These are phyloP conservation scores for Leptopilina clavipes DNA, from an alignment of 1,140 invertebrate genomes.

Conservation along the genomic window DNA sequence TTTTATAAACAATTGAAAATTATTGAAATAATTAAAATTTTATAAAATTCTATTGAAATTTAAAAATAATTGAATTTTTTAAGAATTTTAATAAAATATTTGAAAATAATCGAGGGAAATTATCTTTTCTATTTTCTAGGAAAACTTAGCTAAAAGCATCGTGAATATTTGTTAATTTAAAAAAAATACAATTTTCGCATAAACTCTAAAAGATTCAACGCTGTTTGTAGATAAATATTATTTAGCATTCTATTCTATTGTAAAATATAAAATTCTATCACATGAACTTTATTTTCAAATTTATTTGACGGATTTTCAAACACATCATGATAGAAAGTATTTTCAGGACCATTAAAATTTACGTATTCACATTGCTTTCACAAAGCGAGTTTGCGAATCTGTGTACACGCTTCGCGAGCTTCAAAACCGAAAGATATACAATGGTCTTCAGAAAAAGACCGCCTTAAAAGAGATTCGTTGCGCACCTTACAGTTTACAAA, in stretches of 20 bases:
- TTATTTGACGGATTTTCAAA: background rate
- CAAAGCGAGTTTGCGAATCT: constrained; percentile 5
- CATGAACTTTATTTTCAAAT: background rate
- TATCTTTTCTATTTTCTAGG: no score
- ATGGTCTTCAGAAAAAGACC: background rate
- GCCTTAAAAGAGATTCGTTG: background rate
- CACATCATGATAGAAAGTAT: background rate
- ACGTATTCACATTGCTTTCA: constrained; percentile 13
- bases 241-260: background rate
- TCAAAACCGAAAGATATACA: constrained; percentile 2
- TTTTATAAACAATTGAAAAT: no score
- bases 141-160: no score
- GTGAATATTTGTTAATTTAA: no score
- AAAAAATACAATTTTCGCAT: background rate
- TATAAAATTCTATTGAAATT: no score
- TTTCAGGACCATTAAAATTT: constrained; percentile 17
- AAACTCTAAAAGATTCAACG: background rate
- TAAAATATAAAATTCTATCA: background rate
- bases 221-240: background rate
- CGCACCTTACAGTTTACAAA: background rate
- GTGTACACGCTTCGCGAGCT: constrained; percentile 28
- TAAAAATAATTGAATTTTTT: no score
- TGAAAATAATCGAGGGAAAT: no score
- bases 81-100: no score
- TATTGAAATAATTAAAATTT: no score